A percentile compares a stretch with the other conserved stretches of the same genome.
These are phyloP conservation scores for Myotis findleyi DNA, from an alignment of 2,797 vertebrate species.

Conservation along the genomic window DNA sequence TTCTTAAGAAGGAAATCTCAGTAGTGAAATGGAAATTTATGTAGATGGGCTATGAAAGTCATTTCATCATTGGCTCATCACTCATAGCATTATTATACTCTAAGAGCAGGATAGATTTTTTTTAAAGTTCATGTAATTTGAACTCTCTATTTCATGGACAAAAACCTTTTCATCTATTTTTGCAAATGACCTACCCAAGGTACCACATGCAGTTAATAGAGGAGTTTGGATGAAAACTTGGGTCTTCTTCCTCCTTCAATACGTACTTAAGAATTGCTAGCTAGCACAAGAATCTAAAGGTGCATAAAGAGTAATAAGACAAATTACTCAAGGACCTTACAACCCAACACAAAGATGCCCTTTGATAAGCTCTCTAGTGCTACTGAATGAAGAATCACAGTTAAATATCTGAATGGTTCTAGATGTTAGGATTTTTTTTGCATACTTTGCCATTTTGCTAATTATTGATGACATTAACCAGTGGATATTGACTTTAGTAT, in stretches of 20 bases:
- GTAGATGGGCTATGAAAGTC: not conserved
- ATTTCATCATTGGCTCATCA: not conserved
- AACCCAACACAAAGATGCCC: not conserved
- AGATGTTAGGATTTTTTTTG: not conserved
- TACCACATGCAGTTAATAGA: not conserved
- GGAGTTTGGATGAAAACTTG: not conserved
- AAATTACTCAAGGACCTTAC: not conserved
- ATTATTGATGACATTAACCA: not conserved
- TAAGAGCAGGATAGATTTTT: not conserved
- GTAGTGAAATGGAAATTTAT: not conserved
- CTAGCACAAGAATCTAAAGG: not conserved
- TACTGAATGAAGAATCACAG: not conserved
- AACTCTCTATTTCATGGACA: not conserved
- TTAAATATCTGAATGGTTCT: not conserved
- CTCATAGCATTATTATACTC: not conserved
- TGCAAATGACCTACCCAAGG: not conserved
- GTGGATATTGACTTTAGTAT: not conserved
- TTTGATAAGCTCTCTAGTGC: not conserved
- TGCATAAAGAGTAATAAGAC: not conserved
- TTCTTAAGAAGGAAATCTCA: slow-evolving; percentile 9
- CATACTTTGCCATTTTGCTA: not conserved
- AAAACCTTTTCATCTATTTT: not conserved
- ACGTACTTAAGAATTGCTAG: not conserved
- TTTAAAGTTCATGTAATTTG: not conserved
- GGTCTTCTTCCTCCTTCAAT: not conserved